Evolutionary conservation across 1,140 invertebrate genomes (phyloP).

Genomic region (Drosophila parabipectinata): DNA sequence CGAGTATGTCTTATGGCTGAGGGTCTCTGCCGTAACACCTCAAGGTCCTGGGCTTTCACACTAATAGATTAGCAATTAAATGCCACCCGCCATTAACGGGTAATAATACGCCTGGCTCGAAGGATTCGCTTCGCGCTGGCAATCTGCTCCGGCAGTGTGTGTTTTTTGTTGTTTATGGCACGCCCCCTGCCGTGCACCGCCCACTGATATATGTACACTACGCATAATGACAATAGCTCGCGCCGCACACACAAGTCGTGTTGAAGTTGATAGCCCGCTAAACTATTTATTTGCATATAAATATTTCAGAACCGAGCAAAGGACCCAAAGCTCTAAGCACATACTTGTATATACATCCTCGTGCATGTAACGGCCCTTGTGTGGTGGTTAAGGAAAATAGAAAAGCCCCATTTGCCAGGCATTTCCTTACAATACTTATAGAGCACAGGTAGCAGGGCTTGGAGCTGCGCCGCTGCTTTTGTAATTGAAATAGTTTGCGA

Average conservation of each 20-base stretch:
- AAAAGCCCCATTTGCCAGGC: conserved; percentile 14
- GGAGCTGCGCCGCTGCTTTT: conserved; percentile 32
- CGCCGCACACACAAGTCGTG: conserved; percentile 6
- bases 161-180: conserved; percentile 56
- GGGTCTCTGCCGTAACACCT: conserved; percentile 1
- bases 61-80: conserved; percentile 79
- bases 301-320: conserved; percentile 61
- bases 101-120: conserved; percentile 57
- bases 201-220: conserved; percentile 28
- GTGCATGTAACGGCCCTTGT: conserved; percentile 41
- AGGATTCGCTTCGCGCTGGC: conserved; percentile 15
- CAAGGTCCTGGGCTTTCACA: conserved; percentile 28
- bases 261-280: conserved; percentile 68
- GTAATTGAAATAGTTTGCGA: conserved; percentile 79
- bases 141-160: conserved; percentile 2
- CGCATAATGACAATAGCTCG: conserved; percentile 55
- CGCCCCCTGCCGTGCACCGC: conserved; percentile 24
- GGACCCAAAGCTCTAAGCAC: conserved; percentile 26
- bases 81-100: conserved; percentile 74
- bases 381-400: conserved; percentile 21
- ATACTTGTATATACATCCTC: conserved; percentile 2
- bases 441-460: conserved; percentile 43
- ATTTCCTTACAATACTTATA: conserved; percentile 11
- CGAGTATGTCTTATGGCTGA: conserved; percentile 26
- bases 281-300: conserved; percentile 82